These are phyloP conservation scores for Festucalex cinctus DNA, from an alignment of 2,113 vertebrate genomes.

Conservation along the genomic window DNA sequence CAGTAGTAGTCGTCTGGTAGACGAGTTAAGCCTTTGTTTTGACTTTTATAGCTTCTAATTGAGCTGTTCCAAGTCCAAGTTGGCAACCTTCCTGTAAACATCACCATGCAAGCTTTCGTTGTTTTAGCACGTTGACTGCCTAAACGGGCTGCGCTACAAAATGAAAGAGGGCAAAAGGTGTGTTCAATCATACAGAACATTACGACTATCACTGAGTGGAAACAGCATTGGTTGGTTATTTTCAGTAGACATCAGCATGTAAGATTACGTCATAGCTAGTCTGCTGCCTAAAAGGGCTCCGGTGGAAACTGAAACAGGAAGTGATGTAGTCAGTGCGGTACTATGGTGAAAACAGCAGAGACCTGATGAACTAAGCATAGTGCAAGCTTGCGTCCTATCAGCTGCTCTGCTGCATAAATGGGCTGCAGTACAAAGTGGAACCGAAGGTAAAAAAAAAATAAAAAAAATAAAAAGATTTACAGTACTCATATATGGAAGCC, in stretches of 20 bases:
- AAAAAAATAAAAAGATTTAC: too few relatives aligned
- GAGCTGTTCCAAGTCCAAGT: not conserved
- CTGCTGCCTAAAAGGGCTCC: too few relatives aligned
- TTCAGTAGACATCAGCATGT: too few relatives aligned
- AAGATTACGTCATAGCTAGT: too few relatives aligned
- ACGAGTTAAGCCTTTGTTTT: not conserved
- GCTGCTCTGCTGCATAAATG: not conserved
- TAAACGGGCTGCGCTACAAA: not conserved
- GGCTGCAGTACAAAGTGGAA: not conserved
- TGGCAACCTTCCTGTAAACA: not conserved
- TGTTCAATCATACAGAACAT: not conserved
- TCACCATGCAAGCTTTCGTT: not conserved
- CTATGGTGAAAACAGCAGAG: too few relatives aligned
- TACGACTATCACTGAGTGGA: not conserved
- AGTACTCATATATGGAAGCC: too few relatives aligned
- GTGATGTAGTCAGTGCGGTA: too few relatives aligned
- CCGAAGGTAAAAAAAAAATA: not conserved
- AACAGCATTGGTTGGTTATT: not conserved
- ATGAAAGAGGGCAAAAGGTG: not conserved
- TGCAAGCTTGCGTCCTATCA: not conserved
- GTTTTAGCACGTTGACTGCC: too few relatives aligned
- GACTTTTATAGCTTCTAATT: not conserved
- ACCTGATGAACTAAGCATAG: too few relatives aligned
- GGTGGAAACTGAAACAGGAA: too few relatives aligned
- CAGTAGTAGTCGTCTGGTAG: not conserved